A percentile compares a stretch with the other conserved stretches of the same genome.
These are phyloP conservation scores for Ceratothoa steindachneri DNA, from an alignment of 2,888 invertebrate species.

Conservation along the genomic window DNA sequence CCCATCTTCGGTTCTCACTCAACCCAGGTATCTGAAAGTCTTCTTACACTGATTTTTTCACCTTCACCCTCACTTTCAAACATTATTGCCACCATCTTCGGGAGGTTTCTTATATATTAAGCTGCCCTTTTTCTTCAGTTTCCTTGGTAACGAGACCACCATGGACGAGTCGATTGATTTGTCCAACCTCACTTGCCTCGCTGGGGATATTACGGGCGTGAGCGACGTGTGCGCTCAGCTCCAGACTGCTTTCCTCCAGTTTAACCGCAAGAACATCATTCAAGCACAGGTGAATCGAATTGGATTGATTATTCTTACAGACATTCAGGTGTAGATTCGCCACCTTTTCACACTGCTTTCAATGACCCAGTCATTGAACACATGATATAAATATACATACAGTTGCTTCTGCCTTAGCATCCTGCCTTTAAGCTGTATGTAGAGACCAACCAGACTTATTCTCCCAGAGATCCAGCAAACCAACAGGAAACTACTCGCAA, in stretches of 20 bases:
- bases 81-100: too few species aligned
- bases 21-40: conserved; percentile 19
- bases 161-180: background rate
- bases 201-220: background rate
- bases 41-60: too few species aligned
- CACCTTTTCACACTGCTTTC: too few species aligned
- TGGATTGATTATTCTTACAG: background rate
- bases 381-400: too few species aligned
- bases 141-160: background rate
- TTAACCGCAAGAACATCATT: conserved; percentile 9
- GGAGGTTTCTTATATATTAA: background rate
- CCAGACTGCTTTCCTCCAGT: background rate
- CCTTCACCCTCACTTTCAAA: too few species aligned
- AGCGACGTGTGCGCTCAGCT: background rate
- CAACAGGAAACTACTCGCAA: too few species aligned
- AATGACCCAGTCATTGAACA: too few species aligned
- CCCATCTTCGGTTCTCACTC: conserved; percentile 19
- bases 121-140: background rate
- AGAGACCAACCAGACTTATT: too few species aligned
- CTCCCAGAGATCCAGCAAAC: too few species aligned
- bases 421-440: too few species aligned
- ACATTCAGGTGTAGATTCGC: too few species aligned
- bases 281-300: conserved; percentile 27
- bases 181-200: background rate
- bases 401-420: too few species aligned